These are phyloP conservation scores for Dendrolimus pini DNA, from an alignment of 2,888 invertebrate genomes.

Conservation along the genomic window DNA sequence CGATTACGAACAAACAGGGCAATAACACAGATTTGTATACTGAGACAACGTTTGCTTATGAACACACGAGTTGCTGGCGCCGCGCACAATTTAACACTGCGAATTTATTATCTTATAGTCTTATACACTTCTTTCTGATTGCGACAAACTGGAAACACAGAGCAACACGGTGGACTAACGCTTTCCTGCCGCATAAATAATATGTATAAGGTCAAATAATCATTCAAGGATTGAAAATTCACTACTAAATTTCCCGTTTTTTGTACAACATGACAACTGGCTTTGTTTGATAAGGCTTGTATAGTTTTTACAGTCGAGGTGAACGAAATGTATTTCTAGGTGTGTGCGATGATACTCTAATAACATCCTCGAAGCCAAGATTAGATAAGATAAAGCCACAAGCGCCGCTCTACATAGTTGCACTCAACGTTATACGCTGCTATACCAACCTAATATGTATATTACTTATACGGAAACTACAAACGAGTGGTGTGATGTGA, in stretches of 20 bases:
- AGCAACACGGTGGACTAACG: neutral
- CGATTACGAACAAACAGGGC: slow-evolving; percentile 28
- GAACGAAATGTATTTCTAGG: slow-evolving; percentile 10
- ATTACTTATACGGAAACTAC: no score
- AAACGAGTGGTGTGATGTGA: no score
- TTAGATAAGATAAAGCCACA: slow-evolving; percentile 20
- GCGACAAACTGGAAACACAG: slow-evolving; percentile 4
- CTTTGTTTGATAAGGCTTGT: slow-evolving; percentile 15
- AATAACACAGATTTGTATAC: slow-evolving; percentile 19
- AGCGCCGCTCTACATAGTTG: slow-evolving; percentile 2
- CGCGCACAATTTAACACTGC: neutral
- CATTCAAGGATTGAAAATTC: neutral
- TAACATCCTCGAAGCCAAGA: slow-evolving; percentile 12
- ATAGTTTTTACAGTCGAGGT: slow-evolving; percentile 13
- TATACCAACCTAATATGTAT: no score
- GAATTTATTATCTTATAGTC: neutral
- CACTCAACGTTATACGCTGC: neutral
- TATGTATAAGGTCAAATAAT: neutral
- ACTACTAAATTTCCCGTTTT: neutral
- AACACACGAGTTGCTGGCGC: neutral
- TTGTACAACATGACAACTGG: neutral
- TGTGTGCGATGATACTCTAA: neutral
- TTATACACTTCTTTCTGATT: neutral
- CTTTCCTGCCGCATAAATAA: neutral
- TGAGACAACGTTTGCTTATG: neutral